Evolutionary conservation across 2,113 vertebrate genomes (phyloP), one percentile per base, ranked within the genome.

Genomic region (Mastomys coucha): DNA sequence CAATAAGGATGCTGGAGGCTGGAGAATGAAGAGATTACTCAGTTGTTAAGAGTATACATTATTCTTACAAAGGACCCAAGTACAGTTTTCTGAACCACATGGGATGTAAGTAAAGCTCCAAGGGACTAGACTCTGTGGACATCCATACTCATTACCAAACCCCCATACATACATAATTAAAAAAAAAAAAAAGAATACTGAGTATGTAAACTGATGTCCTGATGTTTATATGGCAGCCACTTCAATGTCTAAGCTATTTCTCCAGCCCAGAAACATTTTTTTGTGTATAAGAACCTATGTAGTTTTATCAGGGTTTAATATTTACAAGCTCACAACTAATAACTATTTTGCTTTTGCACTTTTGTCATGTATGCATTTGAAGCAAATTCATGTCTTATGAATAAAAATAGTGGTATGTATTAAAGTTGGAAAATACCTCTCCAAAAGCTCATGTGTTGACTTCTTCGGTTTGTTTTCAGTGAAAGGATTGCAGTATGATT

Each of bases 321-420:
- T 12, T 70, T 87, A 10, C 17, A 87, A n/a, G 3, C 8, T 42
- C 24, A 39, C 42, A 39, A 13, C 56, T 45, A 85, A 65, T 65
- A 42, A 81, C 33, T 60, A 4, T 84, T 84, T 85, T 39, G 58
- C 81, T 14, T 85, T 28, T 2, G 19, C 31, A 77, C n/a, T 31
- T 88, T 20, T 31, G 28, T 69, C 17, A 3, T 94, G 0, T 94
- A 39, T 96, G 91, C 26, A 91, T 94, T 89, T 95, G 58, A 95
- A 85, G 26, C 9, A 95, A 65, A 93, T 93, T 19, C 1, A 3
- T 87, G n/a, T 51, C 28, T 89, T 17, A 76, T 77, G 39, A 56
- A 3, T 91, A 96, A 73, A 42, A 85, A 75, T 73, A 63, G 89
- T 90, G 53, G 4, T 75, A 42, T 91, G 3, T n/a, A 7, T 28